Evolutionary conservation across 2,113 vertebrate genomes (phyloP).

Genomic region (Sitta europaea): DNA sequence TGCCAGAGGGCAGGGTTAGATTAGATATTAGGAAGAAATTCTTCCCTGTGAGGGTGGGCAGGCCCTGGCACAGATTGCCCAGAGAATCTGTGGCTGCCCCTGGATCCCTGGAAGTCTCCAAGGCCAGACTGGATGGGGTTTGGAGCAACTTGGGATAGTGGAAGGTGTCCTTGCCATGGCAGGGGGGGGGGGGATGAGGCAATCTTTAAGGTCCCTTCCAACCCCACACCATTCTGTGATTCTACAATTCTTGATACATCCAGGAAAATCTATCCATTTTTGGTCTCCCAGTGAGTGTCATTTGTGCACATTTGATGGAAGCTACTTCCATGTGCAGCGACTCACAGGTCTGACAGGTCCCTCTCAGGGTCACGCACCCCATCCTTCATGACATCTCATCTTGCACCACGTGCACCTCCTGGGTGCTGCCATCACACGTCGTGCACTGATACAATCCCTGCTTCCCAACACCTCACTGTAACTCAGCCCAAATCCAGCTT

Average conservation of each 20-base stretch:
- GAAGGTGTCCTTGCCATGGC: neutral
- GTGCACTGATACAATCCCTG: neutral
- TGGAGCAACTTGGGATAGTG: neutral
- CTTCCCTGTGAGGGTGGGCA: neutral
- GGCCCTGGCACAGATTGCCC: neutral
- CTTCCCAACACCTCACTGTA: neutral
- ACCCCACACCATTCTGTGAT: neutral
- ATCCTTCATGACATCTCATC: neutral
- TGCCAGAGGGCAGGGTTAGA: neutral
- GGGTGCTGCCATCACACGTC: fast-evolving
- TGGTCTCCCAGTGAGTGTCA: neutral
- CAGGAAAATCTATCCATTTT: neutral
- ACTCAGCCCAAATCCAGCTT: neutral
- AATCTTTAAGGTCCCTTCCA: neutral
- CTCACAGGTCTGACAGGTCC: neutral
- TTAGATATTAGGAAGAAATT: neutral
- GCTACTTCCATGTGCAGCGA: neutral
- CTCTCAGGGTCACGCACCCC: neutral
- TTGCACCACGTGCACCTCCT: neutral
- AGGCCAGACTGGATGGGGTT: fast-evolving
- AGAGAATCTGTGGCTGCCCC: neutral
- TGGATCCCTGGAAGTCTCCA: neutral
- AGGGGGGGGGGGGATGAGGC: neutral
- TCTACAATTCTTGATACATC: neutral
- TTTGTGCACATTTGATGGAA: fast-evolving